A percentile compares a stretch with the other conserved stretches of the same genome.
phyloP scores from a whole-genome alignment of 2,888 invertebrate genomes.

The Caenorhabditis doughertyi region DNA sequence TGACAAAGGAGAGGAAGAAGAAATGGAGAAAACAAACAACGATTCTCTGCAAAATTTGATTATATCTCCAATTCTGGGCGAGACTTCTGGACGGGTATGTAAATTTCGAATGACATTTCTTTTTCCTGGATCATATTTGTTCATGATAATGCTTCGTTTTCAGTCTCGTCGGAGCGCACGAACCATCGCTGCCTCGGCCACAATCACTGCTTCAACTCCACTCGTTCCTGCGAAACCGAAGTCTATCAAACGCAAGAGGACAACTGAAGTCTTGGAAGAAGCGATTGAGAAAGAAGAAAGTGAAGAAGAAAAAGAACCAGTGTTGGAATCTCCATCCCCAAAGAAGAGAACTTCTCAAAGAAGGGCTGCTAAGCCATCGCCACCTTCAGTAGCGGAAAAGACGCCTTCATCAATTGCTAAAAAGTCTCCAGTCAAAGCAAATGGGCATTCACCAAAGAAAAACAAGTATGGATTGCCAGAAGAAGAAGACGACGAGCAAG shows the following conservation, averaged over 20 bases:
- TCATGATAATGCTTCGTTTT: not conserved
- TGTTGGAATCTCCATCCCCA: not conserved
- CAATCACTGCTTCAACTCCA: slow-evolving; percentile 44
- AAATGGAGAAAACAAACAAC: not conserved
- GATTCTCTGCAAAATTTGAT: slow-evolving; percentile 35
- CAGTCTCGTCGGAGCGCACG: slow-evolving; percentile 43
- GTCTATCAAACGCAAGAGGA: slow-evolving; percentile 20
- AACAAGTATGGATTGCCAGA: slow-evolving; percentile 35
- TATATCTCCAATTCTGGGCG: slow-evolving; percentile 36
- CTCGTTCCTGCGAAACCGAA: slow-evolving; percentile 18
- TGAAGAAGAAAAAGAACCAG: not conserved
- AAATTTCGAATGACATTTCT: no score
- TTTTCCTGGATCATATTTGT: not conserved
- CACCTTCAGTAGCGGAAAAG: not conserved
- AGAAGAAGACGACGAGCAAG: slow-evolving; percentile 38
- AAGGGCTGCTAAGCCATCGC: not conserved
- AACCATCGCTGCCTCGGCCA: not conserved
- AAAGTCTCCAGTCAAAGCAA: not conserved
- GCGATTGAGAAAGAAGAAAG: not conserved
- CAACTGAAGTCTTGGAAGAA: not conserved
- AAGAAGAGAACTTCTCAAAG: slow-evolving; percentile 25
- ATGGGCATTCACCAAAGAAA: slow-evolving; percentile 13
- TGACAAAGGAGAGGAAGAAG: slow-evolving; percentile 21
- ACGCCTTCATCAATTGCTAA: not conserved
- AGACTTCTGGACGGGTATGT: slow-evolving; percentile 32